Percentiles rank a stretch among this genome's conserved stretches.
These are phyloP conservation scores for Stomatorhinus walkeri DNA, from an alignment of 2,797 vertebrate genomes.

Conservation along the genomic window DNA sequence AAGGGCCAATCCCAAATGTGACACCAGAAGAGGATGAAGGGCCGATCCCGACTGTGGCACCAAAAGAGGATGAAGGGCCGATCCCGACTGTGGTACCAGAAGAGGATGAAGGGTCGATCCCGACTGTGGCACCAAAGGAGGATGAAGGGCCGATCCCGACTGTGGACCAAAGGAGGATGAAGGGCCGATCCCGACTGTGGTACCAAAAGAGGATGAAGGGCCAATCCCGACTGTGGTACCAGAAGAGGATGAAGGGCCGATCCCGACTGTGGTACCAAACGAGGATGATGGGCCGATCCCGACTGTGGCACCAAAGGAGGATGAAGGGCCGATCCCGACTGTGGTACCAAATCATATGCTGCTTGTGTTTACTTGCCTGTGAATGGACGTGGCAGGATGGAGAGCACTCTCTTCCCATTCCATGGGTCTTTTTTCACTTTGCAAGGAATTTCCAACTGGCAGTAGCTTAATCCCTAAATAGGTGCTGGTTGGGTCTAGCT, in stretches of 20 bases:
- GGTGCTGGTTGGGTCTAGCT: conserved; percentile 62
- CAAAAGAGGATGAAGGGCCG: no score
- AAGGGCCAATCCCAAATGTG: no score
- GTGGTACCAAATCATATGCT: conserved; percentile 54
- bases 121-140: conserved; percentile 28
- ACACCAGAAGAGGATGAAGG: no score
- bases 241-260: conserved; percentile 36
- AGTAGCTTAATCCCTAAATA: conserved; percentile 64
- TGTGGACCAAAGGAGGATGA: conserved; percentile 42
- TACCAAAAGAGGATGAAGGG: no score
- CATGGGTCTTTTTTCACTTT: conserved; percentile 41
- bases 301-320: conserved; percentile 25
- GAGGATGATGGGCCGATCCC: conserved; percentile 41
- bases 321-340: conserved; percentile 40
- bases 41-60: no score
- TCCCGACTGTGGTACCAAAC: background rate
- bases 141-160: conserved; percentile 39
- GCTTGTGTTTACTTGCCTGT: conserved; percentile 53
- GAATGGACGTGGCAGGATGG: conserved; percentile 59
- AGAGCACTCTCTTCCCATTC: conserved; percentile 51
- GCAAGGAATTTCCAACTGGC: conserved; percentile 59
- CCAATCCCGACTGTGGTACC: conserved; percentile 49
- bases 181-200: conserved; percentile 42
- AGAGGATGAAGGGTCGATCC: conserved; percentile 34
- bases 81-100: no score